Evolutionary conservation across 1,140 invertebrate species (phyloP), one percentile per base, ranked within the genome.

Genomic region (Pachypeltis micranthus): DNA sequence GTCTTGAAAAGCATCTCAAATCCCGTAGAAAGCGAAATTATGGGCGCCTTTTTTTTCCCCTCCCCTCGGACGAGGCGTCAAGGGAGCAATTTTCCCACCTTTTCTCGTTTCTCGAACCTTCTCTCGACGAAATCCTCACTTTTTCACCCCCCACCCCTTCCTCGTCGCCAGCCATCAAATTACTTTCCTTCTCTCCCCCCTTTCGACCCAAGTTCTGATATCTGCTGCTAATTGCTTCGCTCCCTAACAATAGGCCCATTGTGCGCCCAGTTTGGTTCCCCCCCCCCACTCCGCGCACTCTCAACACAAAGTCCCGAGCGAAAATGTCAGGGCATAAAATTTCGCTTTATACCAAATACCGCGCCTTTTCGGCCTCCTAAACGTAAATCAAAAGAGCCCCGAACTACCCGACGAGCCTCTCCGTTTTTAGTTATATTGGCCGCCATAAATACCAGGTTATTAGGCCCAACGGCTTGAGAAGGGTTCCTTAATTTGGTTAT

Each of bases 101-200:
- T n/a, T n/a, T n/a, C n/a, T n/a, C n/a, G n/a, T n/a, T n/a, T n/a
- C n/a, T n/a, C n/a, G n/a, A n/a, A n/a, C n/a, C n/a, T n/a, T n/a
- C n/a, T n/a, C n/a, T n/a, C n/a, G n/a, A n/a, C 29, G n/a, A 39
- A 39, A n/a, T 39, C 47, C 7, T 4, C 10, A 4, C 23, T 21
- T 51, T 51, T 51, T 21, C 4, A 2, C 39, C 10, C 29, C 34
- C 59, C 24, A 21, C 66, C 67, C 66, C 64, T 34, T 65, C 66
- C 65, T 66, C 66, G 59, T 65, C 69, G 69, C 69, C n/a, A n/a
- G n/a, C n/a, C n/a, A n/a, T n/a, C n/a, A n/a, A n/a, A n/a, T n/a
- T n/a, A n/a, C n/a, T n/a, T n/a, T n/a, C n/a, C n/a, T n/a, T n/a
- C 65, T 65, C 61, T 57, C 61, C 64, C 23, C 19, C 51, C 14